Percentiles rank a stretch among this genome's conserved stretches.
These are phyloP conservation scores for Furcula furcula DNA, from an alignment of 2,888 invertebrate species.

Conservation along the genomic window DNA sequence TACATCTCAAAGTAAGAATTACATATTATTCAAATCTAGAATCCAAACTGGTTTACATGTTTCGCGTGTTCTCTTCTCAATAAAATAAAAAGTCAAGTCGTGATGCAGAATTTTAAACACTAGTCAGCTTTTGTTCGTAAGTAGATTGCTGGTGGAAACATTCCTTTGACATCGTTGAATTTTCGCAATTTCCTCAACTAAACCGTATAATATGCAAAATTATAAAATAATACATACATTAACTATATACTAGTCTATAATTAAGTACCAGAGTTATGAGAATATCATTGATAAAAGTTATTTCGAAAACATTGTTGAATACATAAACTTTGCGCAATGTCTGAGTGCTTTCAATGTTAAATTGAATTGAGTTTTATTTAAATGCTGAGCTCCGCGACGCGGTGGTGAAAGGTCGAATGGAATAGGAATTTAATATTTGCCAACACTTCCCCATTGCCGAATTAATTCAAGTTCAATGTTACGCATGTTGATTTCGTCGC, in stretches of 20 bases:
- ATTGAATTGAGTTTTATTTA: conserved; percentile 1
- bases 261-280: background rate
- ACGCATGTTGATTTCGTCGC: conserved; percentile 3
- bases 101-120: background rate
- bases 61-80: background rate
- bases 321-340: background rate
- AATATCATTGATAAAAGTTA: background rate
- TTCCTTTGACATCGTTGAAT: background rate
- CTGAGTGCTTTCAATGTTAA: background rate
- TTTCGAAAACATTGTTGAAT: background rate
- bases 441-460: conserved; percentile 2
- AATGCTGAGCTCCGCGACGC: background rate
- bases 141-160: conserved; percentile 1
- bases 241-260: background rate
- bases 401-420: conserved; percentile 3
- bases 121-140: background rate
- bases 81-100: background rate
- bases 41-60: background rate
- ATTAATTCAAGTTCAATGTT: conserved; percentile 22
- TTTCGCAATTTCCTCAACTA: background rate
- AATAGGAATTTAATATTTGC: conserved; percentile 4
- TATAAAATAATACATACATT: background rate
- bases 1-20: no score
- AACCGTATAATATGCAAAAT: background rate
- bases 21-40: background rate